phyloP scores from a whole-genome alignment of 2,888 invertebrate genomes.

The Meta bourneti region DNA sequence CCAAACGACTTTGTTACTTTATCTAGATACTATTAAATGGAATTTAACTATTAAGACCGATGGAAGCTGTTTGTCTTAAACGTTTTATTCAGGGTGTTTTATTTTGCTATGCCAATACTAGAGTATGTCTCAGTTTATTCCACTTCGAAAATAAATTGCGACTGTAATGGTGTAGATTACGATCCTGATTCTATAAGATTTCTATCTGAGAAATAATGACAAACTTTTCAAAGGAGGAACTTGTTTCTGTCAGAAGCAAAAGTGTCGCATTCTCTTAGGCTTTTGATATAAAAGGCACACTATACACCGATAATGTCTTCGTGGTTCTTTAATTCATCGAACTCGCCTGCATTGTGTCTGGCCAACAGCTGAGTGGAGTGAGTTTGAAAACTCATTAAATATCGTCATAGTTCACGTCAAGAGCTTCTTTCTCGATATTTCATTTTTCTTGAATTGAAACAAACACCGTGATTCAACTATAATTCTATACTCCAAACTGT shows the following conservation, averaged over 20 bases:
- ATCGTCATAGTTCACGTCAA: constrained; percentile 12
- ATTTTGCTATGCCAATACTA: neutral
- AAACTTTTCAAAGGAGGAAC: neutral
- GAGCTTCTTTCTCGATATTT: neutral
- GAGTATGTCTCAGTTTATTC: no score
- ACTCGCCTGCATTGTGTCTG: neutral
- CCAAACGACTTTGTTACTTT: no score
- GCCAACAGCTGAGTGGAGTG: constrained; percentile 18
- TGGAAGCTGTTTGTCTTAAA: neutral
- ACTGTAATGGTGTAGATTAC: neutral
- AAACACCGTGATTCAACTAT: neutral
- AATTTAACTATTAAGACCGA: no score
- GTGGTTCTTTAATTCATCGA: constrained; percentile 7
- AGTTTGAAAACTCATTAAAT: constrained; percentile 31
- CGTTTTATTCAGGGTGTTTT: neutral
- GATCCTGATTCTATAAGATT: neutral
- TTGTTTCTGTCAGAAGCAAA: neutral
- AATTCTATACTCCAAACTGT: no score
- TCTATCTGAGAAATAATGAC: neutral
- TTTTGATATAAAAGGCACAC: neutral
- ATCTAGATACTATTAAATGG: no score
- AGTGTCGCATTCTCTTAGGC: neutral
- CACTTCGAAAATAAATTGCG: neutral
- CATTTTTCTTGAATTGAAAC: neutral
- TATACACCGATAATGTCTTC: neutral